Evolutionary conservation across 2,113 vertebrate species (phyloP).

Genomic region (Cranoglanis bouderius): DNA sequence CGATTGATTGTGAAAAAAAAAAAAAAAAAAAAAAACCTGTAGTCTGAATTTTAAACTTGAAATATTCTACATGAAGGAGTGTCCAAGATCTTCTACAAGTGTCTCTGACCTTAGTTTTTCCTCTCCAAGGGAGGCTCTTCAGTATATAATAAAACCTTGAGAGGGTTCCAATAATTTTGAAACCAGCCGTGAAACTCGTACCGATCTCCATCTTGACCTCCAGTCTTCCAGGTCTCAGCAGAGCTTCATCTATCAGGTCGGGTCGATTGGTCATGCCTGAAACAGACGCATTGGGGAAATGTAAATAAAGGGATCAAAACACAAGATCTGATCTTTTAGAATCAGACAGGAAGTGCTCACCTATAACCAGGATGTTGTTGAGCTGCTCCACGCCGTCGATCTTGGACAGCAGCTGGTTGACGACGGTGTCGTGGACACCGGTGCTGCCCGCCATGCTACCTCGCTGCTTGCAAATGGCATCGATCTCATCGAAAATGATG

Average conservation of each 20-base stretch:
- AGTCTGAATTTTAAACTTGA: too few species aligned
- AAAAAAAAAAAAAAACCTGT: too few species aligned
- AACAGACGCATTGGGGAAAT: conserved; percentile 40
- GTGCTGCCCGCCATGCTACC: conserved; percentile 97
- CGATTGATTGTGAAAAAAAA: too few species aligned
- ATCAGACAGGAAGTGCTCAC: conserved; percentile 62
- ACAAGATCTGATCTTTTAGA: background rate
- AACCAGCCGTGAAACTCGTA: conserved; percentile 62
- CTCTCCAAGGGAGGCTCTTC: too few species aligned
- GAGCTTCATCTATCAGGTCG: conserved; percentile 94
- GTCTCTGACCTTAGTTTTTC: background rate
- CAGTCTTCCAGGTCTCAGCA: conserved; percentile 90
- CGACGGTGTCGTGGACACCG: conserved; percentile 93
- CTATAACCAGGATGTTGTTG: conserved; percentile 98
- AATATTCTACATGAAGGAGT: too few species aligned
- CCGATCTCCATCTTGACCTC: conserved; percentile 99
- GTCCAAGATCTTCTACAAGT: too few species aligned
- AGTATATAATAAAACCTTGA: background rate
- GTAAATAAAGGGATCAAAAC: background rate
- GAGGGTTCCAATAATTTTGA: background rate
- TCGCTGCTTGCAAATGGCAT: conserved; percentile 97
- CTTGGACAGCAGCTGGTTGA: conserved; percentile 96
- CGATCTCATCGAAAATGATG: conserved; percentile 98
- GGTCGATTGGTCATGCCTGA: conserved; percentile 98
- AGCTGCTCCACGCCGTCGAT: conserved; percentile 97